A percentile compares a stretch with the other conserved stretches of the same genome.
These are phyloP conservation scores for Paguma larvata DNA, from an alignment of 2,797 vertebrate species.

Conservation along the genomic window DNA sequence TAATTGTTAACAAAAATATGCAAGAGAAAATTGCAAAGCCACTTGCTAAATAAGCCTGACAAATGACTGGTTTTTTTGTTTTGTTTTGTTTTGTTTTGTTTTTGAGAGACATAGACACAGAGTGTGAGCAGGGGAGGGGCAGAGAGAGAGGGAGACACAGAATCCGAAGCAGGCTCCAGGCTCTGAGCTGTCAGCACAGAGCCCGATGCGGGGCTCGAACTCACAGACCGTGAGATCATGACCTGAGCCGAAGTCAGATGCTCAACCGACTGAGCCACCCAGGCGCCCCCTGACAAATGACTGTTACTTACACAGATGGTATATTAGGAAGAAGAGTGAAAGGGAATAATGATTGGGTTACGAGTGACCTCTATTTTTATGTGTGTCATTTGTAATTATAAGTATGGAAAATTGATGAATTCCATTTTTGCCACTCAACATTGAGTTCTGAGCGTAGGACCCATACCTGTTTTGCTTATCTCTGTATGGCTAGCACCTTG, in stretches of 20 bases:
- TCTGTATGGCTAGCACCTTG: not conserved
- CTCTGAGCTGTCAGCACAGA: too few relatives aligned
- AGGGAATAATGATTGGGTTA: not conserved
- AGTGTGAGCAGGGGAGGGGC: too few relatives aligned
- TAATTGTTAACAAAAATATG: not conserved
- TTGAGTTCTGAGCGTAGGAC: not conserved
- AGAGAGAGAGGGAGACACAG: too few relatives aligned
- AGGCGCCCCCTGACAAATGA: conserved; percentile 7
- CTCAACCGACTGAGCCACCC: too few relatives aligned
- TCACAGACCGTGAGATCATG: too few relatives aligned
- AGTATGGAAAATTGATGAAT: not conserved
- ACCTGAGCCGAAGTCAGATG: too few relatives aligned
- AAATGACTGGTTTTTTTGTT: too few relatives aligned
- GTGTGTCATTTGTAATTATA: not conserved
- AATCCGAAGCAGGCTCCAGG: too few relatives aligned
- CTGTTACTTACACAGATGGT: not conserved
- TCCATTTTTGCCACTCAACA: not conserved
- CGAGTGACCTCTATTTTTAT: not conserved
- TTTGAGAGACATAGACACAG: too few relatives aligned
- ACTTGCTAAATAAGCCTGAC: not conserved
- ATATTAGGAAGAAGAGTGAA: not conserved
- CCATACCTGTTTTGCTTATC: not conserved
- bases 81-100: too few relatives aligned
- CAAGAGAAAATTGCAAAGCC: not conserved
- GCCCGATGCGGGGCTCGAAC: too few relatives aligned